Evolutionary conservation across 2,797 vertebrate species (phyloP), one percentile per base, ranked within the genome.

Genomic region (Rhodeus uyekii): DNA sequence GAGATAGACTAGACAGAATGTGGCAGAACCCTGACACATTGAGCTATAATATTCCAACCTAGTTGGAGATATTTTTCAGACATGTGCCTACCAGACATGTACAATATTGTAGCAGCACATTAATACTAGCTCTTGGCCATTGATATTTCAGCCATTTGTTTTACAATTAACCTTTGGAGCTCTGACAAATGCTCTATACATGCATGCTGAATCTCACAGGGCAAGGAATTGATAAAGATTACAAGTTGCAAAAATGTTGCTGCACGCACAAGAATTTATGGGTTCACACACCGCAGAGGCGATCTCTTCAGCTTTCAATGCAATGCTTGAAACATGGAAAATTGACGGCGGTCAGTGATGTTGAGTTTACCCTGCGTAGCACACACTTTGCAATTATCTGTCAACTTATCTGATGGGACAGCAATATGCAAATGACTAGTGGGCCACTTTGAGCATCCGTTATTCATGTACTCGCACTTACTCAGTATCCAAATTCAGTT

Each of bases 391-490:
- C 67, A 79, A 38, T 19, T 80, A 22, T 44, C 36, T 18, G 63
- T 78, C 18, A 69, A 64, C 12, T 55, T 46, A 46, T 18, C 44
- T 46, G 76, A 83, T 19, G 9, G 60, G 8, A 53, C 85, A n/a
- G 53, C 68, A n/a, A 76, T 14, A 29, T 42, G 68, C 7, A 46
- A 75, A 36, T 36, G 32, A 48, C 85, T 75, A 44, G 68, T 81
- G 3, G 74, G 83, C 14, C 86, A 87, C 50, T 87, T 85, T 22
- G 83, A 83, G 34, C 76, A 85, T 71, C 61, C 67, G 44, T 29
- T 18, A 22, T 8, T 22, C 5, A 18, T 8, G 3, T 53, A 67
- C n/a, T 46, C 36, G 1, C 14, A n/a, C 32, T 60, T 87, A 14
- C 42, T 74, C 10, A 13, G 4, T 77, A 27, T 78, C 3, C 77